These are phyloP conservation scores for Allacma fusca DNA, from an alignment of 2,888 invertebrate genomes.

Conservation along the genomic window DNA sequence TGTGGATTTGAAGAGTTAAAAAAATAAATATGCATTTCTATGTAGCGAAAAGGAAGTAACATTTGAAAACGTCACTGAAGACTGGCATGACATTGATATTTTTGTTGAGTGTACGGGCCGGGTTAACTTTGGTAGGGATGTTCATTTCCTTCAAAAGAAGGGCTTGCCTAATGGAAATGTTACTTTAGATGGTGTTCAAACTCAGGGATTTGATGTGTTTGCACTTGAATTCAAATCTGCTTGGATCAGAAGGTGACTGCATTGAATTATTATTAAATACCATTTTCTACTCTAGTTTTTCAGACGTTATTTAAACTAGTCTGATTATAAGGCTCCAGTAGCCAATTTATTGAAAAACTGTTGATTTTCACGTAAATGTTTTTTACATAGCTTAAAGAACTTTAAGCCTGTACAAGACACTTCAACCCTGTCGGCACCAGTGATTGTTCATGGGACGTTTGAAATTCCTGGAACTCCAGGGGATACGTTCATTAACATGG, in stretches of 20 bases:
- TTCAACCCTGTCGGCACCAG: slow-evolving; percentile 43
- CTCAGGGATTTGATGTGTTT: slow-evolving; percentile 66
- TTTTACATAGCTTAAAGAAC: slow-evolving; percentile 18
- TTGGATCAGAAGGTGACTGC: slow-evolving; percentile 65
- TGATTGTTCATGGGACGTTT: slow-evolving; percentile 63
- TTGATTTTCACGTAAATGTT: too few species aligned
- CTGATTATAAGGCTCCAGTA: too few species aligned
- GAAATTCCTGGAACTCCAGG: slow-evolving; percentile 66
- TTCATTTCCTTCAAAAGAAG: slow-evolving; percentile 65
- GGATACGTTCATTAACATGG: slow-evolving; percentile 81
- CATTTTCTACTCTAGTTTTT: too few species aligned
- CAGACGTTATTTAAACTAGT: slow-evolving; percentile 14
- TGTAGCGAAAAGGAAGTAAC: slow-evolving; percentile 31
- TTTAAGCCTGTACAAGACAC: slow-evolving; percentile 19
- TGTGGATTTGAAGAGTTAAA: too few species aligned
- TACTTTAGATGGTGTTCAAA: slow-evolving; percentile 64
- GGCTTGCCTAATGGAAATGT: slow-evolving; percentile 64
- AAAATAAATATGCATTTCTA: background rate
- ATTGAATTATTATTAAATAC: too few species aligned
- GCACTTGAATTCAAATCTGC: slow-evolving; percentile 68
- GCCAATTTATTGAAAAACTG: too few species aligned
- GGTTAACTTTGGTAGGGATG: slow-evolving; percentile 65
- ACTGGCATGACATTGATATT: slow-evolving; percentile 61
- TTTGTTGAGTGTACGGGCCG: slow-evolving; percentile 68
- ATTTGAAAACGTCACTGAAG: slow-evolving; percentile 28